Evolutionary conservation across 2,797 vertebrate genomes (phyloP), one percentile per base, ranked within the genome.

Genomic region (Argyrosomus regius): DNA sequence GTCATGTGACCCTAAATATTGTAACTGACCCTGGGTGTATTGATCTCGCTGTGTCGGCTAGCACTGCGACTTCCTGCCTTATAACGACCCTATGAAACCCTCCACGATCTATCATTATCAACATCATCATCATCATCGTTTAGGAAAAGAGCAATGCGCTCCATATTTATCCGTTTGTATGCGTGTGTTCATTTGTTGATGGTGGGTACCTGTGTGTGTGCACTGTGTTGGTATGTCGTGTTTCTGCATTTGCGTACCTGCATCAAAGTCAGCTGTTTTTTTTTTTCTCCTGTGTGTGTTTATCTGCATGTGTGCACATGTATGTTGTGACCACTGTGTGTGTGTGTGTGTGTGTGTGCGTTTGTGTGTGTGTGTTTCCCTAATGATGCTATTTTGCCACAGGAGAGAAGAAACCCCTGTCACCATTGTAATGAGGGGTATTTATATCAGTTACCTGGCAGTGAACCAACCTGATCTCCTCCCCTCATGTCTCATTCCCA

Each of bases 21-120:
- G 95, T 95, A 96, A 96, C 94, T 95, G 95, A 96, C 94, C 94
- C 94, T 89, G 86, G 85, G 90, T 66, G 70, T 94, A 96, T 96
- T 94, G 95, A 96, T 96, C 96, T 92, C 71, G 78, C 88, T 83
- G 67, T 89, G 87, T 89, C 74, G 94, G 88, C 90, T 82, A 95
- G 93, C 90, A 81, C 90, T 90, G 92, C 88, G 90, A 94, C 94
- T 92, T 95, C 96, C 95, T 96, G 93, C 90, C 91, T 93, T 91
- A 88, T 93, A 93, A 95, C 92, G 88, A 92, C 87, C 94, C 92
- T 86, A 87, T 92, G 93, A 94, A 94, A 94, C 93, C 93, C 87
- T 93, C 84, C 77, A 85, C 85, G 49, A 92, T 92, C 83, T 73
- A 85, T 94, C 88, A 91, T 88, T 82, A 88, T 90, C 82, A 82